phyloP scores from a whole-genome alignment of 2,113 vertebrate genomes.

The Chionomys nivalis region DNA sequence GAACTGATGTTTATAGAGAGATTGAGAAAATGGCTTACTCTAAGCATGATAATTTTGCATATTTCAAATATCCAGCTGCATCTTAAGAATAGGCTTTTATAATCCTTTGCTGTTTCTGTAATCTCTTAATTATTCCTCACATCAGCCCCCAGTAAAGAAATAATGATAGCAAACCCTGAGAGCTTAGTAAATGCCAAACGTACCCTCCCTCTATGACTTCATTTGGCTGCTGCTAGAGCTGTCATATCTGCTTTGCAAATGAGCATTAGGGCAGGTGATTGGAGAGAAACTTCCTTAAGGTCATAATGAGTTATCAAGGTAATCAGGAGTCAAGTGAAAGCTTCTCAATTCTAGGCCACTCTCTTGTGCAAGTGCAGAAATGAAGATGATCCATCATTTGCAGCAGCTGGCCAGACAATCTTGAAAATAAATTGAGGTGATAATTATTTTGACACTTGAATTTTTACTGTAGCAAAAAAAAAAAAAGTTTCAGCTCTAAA shows the following conservation, averaged over 20 bases:
- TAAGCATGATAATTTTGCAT: not conserved
- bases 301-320: not conserved
- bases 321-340: not conserved
- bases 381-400: not conserved
- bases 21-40: conserved; percentile 50
- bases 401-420: not conserved
- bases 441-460: conserved; percentile 21
- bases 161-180: conserved; percentile 21
- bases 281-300: not conserved
- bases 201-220: not conserved
- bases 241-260: not conserved
- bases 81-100: conserved; percentile 31
- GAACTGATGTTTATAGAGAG: not conserved
- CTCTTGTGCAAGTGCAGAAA: not conserved
- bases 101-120: not conserved
- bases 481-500: conserved; percentile 1
- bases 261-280: not conserved
- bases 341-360: not conserved
- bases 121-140: conserved; percentile 42
- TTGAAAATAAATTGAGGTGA: conserved; percentile 30
- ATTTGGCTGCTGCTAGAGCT: not conserved
- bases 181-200: conserved; percentile 2
- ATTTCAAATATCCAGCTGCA: conserved; percentile 36
- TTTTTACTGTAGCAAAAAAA: conserved; percentile 26
- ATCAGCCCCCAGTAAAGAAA: conserved; percentile 1